Evolutionary conservation across 1,140 invertebrate genomes (phyloP).

Genomic region (Riptortus pedestris): DNA sequence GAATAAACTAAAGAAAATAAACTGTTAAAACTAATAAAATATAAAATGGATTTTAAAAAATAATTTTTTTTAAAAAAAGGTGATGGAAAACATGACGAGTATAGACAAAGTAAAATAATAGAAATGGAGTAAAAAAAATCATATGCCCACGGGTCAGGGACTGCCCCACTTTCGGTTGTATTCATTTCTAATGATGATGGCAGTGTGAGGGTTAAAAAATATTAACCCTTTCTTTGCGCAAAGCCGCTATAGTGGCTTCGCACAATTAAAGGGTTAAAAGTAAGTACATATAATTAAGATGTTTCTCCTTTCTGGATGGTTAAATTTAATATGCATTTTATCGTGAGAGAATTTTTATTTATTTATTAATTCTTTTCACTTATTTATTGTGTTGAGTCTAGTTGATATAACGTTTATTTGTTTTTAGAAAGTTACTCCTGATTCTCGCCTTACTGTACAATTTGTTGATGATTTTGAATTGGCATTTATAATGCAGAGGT

Average conservation of each 20-base stretch:
- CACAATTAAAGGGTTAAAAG: too few relatives aligned
- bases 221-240: too few relatives aligned
- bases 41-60: background rate
- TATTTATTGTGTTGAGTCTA: background rate
- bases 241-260: too few relatives aligned
- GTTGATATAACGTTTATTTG: conserved; percentile 27
- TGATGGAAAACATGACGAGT: background rate
- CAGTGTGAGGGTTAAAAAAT: too few relatives aligned
- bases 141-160: too few relatives aligned
- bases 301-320: too few relatives aligned
- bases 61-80: background rate
- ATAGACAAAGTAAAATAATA: background rate
- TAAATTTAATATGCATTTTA: too few relatives aligned
- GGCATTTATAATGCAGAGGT: conserved; percentile 93
- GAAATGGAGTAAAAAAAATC: background rate
- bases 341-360: too few relatives aligned
- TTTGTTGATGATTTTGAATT: conserved; percentile 85
- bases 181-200: too few relatives aligned
- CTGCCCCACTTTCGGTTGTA: too few relatives aligned
- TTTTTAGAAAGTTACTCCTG: conserved; percentile 77
- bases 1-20: background rate
- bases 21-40: background rate
- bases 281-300: too few relatives aligned
- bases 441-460: conserved; percentile 74
- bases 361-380: background rate